These are phyloP conservation scores for Naso thynnoides DNA, from an alignment of 2,797 vertebrate species.

Conservation along the genomic window DNA sequence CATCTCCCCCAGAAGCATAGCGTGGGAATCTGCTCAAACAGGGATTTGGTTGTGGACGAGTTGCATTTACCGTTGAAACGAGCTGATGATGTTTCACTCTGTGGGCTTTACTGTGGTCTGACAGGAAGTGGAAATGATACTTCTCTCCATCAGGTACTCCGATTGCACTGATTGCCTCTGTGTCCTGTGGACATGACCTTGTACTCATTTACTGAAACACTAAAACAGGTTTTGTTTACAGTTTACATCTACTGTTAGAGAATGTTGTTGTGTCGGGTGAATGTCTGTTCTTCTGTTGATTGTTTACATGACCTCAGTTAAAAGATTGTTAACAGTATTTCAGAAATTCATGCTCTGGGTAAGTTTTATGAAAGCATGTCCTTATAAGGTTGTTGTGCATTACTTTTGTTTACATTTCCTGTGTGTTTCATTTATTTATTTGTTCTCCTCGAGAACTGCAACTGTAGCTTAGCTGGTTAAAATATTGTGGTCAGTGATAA, in stretches of 20 bases:
- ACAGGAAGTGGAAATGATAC: slow-evolving; percentile 37
- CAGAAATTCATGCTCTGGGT: slow-evolving; percentile 60
- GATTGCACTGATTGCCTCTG: slow-evolving; percentile 80
- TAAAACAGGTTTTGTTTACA: slow-evolving; percentile 64
- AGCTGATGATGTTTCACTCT: slow-evolving; percentile 12
- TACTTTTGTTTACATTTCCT: slow-evolving; percentile 37
- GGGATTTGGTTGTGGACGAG: slow-evolving; percentile 20
- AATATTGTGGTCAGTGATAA: slow-evolving; percentile 70
- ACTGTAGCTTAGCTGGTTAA: slow-evolving; percentile 72
- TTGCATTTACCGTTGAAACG: slow-evolving; percentile 21
- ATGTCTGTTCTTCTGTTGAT: slow-evolving; percentile 53
- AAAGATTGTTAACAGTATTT: slow-evolving; percentile 80
- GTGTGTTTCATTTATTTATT: slow-evolving; percentile 56
- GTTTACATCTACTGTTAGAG: slow-evolving; percentile 55
- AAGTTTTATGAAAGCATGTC: slow-evolving; percentile 69
- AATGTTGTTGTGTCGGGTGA: slow-evolving; percentile 53
- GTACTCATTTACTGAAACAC: slow-evolving; percentile 60
- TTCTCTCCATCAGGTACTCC: slow-evolving; percentile 82
- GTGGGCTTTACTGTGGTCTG: slow-evolving; percentile 15
- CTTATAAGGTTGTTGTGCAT: slow-evolving; percentile 60
- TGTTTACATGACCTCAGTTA: slow-evolving; percentile 75
- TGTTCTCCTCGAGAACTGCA: slow-evolving; percentile 58
- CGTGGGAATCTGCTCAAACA: slow-evolving; percentile 21
- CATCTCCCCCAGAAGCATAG: slow-evolving; percentile 3
- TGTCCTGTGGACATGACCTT: slow-evolving; percentile 87